A percentile compares a stretch with the other conserved stretches of the same genome.
phyloP scores from a whole-genome alignment of 2,113 vertebrate genomes.

The Sylvilagus bachmani region DNA sequence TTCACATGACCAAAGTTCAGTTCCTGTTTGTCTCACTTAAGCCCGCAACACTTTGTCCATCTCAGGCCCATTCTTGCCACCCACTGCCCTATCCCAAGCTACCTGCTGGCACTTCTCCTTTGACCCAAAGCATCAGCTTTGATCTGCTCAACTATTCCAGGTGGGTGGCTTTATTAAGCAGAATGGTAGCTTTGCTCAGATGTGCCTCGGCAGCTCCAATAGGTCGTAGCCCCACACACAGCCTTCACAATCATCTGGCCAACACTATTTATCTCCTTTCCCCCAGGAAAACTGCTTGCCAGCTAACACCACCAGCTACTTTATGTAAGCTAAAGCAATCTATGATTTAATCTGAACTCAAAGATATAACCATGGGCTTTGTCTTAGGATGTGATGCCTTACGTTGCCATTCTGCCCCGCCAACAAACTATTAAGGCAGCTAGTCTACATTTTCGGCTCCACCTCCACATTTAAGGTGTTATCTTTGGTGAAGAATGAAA shows the following conservation, averaged over 20 bases:
- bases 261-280: constrained; percentile 3
- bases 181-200: background rate
- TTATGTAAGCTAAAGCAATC: constrained; percentile 31
- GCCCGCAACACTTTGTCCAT: background rate
- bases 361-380: background rate
- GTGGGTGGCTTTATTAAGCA: background rate
- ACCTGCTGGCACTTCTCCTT: background rate
- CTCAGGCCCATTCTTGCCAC: background rate
- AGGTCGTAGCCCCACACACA: background rate
- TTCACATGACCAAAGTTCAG: background rate
- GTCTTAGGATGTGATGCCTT: background rate
- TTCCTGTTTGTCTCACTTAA: background rate
- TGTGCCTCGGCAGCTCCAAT: background rate
- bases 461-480: constrained; percentile 55
- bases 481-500: constrained; percentile 33
- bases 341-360: constrained; percentile 29
- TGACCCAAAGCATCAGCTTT: background rate
- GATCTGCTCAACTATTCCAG: background rate
- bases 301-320: background rate
- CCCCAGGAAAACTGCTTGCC: constrained; percentile 1
- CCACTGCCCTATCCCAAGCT: background rate
- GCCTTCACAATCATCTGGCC: background rate
- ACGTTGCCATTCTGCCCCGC: background rate
- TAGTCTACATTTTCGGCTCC: background rate
- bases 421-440: constrained; percentile 35